phyloP scores from a whole-genome alignment of 2,888 invertebrate genomes.

The Cheilosia grossa region DNA sequence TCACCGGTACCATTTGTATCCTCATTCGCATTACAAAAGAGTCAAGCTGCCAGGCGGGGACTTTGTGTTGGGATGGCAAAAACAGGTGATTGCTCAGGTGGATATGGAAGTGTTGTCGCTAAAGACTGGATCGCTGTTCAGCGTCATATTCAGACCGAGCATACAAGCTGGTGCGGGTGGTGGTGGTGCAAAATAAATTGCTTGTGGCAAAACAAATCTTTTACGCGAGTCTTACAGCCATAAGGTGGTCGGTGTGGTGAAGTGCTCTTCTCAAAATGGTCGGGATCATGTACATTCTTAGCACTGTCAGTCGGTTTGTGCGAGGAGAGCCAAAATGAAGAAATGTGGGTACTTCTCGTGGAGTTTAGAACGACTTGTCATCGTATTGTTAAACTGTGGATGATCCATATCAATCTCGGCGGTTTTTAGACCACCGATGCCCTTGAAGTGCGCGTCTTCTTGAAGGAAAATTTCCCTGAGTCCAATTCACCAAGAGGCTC shows the following conservation, averaged over 20 bases:
- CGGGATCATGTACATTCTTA: not conserved
- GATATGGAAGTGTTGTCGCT: constrained; percentile 41
- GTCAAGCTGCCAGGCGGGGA: not conserved
- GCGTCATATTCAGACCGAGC: not conserved
- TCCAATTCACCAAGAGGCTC: too few relatives aligned
- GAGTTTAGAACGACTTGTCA: too few relatives aligned
- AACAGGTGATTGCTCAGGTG: constrained; percentile 36
- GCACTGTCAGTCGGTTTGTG: not conserved
- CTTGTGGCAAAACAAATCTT: constrained; percentile 71
- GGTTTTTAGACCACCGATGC: too few relatives aligned
- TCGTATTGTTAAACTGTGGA: too few relatives aligned
- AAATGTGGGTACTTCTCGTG: constrained; percentile 33
- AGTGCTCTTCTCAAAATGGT: constrained; percentile 18
- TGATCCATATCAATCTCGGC: too few relatives aligned
- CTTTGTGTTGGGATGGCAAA: not conserved
- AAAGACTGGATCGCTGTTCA: not conserved
- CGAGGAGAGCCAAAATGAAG: too few relatives aligned
- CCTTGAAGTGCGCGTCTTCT: too few relatives aligned
- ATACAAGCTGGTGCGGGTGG: not conserved
- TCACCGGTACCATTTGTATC: constrained; percentile 2
- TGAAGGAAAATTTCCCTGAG: too few relatives aligned
- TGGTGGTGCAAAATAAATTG: constrained; percentile 57
- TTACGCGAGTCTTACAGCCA: constrained; percentile 68
- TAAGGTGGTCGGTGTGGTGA: constrained; percentile 55
- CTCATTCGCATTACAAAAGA: not conserved